Conservation (phyloP, 2,113 vertebrate species). For the Fulmarus glacialis region DNA sequence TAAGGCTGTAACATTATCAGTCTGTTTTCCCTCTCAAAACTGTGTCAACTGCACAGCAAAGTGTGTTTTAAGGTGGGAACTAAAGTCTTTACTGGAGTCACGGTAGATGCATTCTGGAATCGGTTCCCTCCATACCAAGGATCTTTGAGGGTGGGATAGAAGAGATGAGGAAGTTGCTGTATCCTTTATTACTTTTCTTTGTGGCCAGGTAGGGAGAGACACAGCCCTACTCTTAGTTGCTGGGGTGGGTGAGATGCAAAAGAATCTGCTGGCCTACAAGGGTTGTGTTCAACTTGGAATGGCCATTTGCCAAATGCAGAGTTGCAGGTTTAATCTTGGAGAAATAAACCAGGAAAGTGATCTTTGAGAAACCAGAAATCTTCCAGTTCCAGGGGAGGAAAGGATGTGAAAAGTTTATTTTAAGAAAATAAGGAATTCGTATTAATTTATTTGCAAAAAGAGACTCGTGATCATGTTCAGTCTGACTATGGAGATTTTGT, state of each 20-base stretch:
- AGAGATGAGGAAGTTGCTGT: background rate
- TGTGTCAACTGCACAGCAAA: background rate
- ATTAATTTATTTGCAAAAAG: background rate
- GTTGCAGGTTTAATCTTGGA: background rate
- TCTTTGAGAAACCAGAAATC: background rate
- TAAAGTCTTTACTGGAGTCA: background rate
- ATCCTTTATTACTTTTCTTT: background rate
- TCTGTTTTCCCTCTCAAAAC: background rate
- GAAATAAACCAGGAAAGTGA: background rate
- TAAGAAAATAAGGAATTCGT: background rate
- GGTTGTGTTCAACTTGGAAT: background rate
- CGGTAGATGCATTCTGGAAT: background rate
- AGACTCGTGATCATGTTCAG: background rate
- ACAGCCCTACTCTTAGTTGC: background rate
- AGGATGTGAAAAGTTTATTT: background rate
- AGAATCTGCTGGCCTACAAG: background rate
- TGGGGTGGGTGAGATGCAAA: background rate
- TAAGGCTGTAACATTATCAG: background rate
- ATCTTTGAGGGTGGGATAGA: background rate
- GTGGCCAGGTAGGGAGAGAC: background rate
- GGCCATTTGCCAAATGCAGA: background rate
- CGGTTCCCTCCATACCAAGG: background rate
- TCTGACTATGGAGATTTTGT: background rate
- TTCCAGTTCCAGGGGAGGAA: background rate
- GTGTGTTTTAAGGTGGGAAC: background rate